A percentile compares a stretch with the other conserved stretches of the same genome.
phyloP scores from a whole-genome alignment of 2,888 invertebrate genomes.

The Caenorhabditis sinica region DNA sequence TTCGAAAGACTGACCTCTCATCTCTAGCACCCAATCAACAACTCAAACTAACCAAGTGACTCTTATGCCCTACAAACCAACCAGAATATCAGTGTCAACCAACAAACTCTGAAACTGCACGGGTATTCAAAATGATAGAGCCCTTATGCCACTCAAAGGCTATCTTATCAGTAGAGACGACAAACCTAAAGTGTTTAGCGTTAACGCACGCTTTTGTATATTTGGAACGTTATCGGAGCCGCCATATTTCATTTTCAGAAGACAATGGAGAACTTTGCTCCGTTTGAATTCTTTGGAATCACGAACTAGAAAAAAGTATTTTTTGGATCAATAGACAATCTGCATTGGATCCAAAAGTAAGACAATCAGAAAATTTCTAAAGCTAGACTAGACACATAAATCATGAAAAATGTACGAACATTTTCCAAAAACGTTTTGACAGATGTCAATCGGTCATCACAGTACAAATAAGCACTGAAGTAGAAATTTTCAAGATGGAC shows the following conservation, averaged over 20 bases:
- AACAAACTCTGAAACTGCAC: slow-evolving; percentile 23
- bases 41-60: neutral
- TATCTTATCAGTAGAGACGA: slow-evolving; percentile 19
- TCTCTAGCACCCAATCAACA: neutral
- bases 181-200: slow-evolving; percentile 30
- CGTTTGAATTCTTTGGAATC: neutral
- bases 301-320: neutral
- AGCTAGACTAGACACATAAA: neutral
- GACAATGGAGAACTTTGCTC: neutral
- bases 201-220: slow-evolving; percentile 13
- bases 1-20: neutral
- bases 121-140: slow-evolving; percentile 27
- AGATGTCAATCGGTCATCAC: slow-evolving; percentile 7
- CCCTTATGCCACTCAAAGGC: slow-evolving; percentile 17
- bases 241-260: slow-evolving; percentile 5
- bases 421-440: neutral
- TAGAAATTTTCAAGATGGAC: neutral
- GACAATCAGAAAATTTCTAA: no score
- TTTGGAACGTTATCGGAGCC: slow-evolving; percentile 10
- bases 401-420: neutral
- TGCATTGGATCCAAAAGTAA: no score
- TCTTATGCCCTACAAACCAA: slow-evolving; percentile 10
- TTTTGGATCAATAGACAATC: no score
- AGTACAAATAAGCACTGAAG: neutral
- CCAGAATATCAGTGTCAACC: neutral